Evolutionary conservation across 2,113 vertebrate genomes (phyloP).

Genomic region (Isichthys henryi): DNA sequence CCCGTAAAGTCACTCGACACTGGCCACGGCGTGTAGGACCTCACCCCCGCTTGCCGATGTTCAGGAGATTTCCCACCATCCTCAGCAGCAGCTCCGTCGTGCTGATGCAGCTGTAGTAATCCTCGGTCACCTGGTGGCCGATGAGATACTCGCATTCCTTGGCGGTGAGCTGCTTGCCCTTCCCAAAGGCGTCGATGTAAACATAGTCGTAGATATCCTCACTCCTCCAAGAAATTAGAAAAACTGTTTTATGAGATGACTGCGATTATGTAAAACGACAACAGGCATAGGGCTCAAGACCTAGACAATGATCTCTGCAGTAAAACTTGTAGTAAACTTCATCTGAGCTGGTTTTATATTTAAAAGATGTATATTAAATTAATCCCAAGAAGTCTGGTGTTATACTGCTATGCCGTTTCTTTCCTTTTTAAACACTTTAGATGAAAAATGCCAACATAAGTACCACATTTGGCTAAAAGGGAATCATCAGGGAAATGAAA

Average conservation of each 20-base stretch:
- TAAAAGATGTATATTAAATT: neutral
- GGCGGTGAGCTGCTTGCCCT: constrained; percentile 85
- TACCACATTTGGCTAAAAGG: neutral
- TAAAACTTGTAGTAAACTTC: neutral
- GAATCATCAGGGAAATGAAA: neutral
- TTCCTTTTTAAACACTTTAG: neutral
- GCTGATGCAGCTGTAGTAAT: constrained; percentile 85
- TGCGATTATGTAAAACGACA: neutral
- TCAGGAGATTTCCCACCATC: constrained; percentile 95
- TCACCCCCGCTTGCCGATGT: constrained; percentile 90
- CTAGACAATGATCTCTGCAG: neutral
- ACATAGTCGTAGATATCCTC: constrained; percentile 87
- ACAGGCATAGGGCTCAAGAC: neutral
- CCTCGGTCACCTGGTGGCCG: constrained; percentile 87
- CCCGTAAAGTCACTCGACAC: neutral
- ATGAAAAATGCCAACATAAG: neutral
- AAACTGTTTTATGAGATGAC: neutral
- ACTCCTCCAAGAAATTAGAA: constrained; percentile 54
- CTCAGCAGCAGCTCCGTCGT: constrained; percentile 86
- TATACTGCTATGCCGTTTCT: neutral
- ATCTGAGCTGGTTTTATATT: neutral
- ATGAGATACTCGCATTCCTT: constrained; percentile 94
- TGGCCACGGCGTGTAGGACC: constrained; percentile 23
- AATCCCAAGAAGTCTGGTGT: neutral
- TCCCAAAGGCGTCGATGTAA: constrained; percentile 92